These are phyloP conservation scores for Acanthisitta chloris DNA, from an alignment of 2,113 vertebrate genomes.

Conservation along the genomic window DNA sequence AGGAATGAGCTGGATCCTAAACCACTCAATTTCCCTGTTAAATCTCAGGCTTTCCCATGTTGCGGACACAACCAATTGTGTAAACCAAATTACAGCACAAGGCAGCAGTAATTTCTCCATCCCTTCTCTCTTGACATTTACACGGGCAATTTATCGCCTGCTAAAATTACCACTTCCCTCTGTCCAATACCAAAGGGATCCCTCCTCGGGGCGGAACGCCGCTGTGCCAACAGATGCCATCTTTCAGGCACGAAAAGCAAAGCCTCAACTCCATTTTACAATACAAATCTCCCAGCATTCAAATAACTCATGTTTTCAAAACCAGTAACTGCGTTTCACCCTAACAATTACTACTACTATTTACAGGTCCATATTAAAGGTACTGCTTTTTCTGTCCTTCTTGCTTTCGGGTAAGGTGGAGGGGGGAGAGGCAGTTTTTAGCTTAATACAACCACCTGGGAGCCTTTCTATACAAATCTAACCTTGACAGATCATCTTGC, in stretches of 20 bases:
- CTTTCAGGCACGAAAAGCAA: not conserved
- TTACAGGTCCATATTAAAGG: not conserved
- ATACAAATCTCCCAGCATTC: not conserved
- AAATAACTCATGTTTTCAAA: not conserved
- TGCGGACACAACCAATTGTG: not conserved
- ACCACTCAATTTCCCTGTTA: not conserved
- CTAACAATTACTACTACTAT: not conserved
- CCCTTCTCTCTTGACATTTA: constrained; percentile 36
- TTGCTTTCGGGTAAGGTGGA: not conserved
- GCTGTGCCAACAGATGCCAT: constrained; percentile 34
- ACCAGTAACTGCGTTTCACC: fast-evolving
- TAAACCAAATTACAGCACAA: not conserved
- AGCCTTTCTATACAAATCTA: not conserved
- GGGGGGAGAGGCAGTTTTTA: not conserved
- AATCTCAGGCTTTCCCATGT: not conserved
- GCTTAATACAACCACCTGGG: not conserved
- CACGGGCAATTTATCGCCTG: constrained; percentile 33
- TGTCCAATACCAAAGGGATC: not conserved
- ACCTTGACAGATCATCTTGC: not conserved
- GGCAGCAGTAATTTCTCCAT: not conserved
- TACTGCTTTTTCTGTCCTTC: not conserved
- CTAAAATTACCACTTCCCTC: constrained; percentile 34
- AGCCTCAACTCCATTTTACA: constrained; percentile 3
- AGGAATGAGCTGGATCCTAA: not conserved
- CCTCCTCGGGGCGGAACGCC: not conserved